A percentile compares a stretch with the other conserved stretches of the same genome.
These are phyloP conservation scores for Aproaerema taeniolella DNA, from an alignment of 2,888 invertebrate species.

Conservation along the genomic window DNA sequence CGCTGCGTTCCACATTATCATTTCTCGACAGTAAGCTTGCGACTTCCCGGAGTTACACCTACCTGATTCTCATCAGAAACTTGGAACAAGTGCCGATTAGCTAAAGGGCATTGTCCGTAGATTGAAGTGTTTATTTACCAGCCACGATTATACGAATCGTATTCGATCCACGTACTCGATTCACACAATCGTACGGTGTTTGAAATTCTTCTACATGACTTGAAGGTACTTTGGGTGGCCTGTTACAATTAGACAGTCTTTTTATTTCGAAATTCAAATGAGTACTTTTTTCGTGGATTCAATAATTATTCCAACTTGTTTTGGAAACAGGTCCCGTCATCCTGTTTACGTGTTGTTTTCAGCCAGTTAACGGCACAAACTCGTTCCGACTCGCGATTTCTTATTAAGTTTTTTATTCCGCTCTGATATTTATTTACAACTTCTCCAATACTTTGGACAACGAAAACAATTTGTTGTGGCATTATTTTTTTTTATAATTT, in stretches of 20 bases:
- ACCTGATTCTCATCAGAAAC: constrained; percentile 13
- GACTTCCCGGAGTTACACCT: constrained; percentile 10
- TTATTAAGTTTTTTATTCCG: constrained; percentile 28
- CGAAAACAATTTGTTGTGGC: background rate
- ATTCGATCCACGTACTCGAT: constrained; percentile 70
- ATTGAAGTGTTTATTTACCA: constrained; percentile 58
- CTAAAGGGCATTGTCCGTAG: constrained; percentile 55
- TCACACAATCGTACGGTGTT: constrained; percentile 67
- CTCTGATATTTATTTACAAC: constrained; percentile 54
- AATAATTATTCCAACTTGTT: constrained; percentile 43
- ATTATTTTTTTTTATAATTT: background rate
- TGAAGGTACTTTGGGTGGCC: no score
- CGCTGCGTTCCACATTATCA: constrained; percentile 47
- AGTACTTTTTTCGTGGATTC: constrained; percentile 28
- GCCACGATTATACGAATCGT: constrained; percentile 46
- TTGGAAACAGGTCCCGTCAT: constrained; percentile 37
- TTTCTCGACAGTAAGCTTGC: constrained; percentile 25
- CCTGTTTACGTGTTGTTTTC: constrained; percentile 54
- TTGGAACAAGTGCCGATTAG: constrained; percentile 17
- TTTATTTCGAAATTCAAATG: no score
- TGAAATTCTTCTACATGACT: constrained; percentile 50
- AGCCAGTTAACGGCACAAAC: constrained; percentile 66
- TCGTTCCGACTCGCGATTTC: constrained; percentile 51
- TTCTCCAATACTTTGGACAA: constrained; percentile 11
- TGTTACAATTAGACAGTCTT: no score